Conservation (phyloP, 1,140 invertebrate species). For the Pseudomyrmex pallidus region DNA sequence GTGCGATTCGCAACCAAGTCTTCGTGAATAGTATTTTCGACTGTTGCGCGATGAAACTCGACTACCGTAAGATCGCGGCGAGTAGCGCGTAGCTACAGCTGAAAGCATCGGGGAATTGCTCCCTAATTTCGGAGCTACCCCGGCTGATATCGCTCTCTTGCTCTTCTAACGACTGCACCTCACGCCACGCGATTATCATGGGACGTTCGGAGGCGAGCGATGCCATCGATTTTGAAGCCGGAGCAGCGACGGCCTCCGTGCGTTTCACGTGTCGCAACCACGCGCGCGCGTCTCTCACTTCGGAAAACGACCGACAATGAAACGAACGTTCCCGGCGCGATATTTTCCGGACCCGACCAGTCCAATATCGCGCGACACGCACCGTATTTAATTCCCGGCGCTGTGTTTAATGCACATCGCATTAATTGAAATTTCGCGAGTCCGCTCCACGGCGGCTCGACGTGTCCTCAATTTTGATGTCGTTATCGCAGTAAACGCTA, state of each 20-base stretch:
- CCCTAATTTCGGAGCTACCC: conserved; percentile 78
- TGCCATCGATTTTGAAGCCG: conserved; percentile 74
- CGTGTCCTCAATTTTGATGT: conserved; percentile 52
- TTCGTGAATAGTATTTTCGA: conserved; percentile 37
- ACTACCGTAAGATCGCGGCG: conserved; percentile 35
- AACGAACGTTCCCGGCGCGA: conserved; percentile 16
- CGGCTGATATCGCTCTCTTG: conserved; percentile 65
- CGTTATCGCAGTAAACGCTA: conserved; percentile 47
- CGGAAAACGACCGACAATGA: conserved; percentile 24
- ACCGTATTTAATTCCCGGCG: conserved; percentile 48
- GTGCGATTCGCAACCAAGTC: conserved; percentile 54
- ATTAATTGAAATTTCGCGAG: conserved; percentile 53
- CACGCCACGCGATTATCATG: conserved; percentile 78
- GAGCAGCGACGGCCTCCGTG: conserved; percentile 2
- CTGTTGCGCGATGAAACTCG: conserved; percentile 31
- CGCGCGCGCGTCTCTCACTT: not conserved
- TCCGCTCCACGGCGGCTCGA: not conserved
- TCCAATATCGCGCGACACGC: conserved; percentile 50
- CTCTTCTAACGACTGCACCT: conserved; percentile 74
- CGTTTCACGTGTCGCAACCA: conserved; percentile 23
- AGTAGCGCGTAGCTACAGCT: conserved; percentile 56
- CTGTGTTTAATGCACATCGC: conserved; percentile 46
- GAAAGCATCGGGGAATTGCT: conserved; percentile 76
- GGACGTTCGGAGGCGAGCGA: conserved; percentile 67
- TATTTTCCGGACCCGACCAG: conserved; percentile 31